These are phyloP conservation scores for Telmatochromis sp. DNA, from an alignment of 2,113 vertebrate species.

Conservation along the genomic window DNA sequence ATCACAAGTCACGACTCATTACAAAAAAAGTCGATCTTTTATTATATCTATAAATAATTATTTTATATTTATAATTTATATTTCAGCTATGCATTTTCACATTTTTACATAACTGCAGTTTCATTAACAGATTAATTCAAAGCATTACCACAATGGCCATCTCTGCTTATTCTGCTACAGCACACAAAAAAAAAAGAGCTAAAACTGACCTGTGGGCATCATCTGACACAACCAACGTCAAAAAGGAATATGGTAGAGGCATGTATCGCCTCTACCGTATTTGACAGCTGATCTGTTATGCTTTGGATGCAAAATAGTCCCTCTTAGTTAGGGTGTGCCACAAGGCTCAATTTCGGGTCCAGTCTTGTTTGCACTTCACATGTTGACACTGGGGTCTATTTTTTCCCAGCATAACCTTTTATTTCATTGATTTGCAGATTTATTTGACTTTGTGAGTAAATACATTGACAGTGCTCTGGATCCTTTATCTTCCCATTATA, in stretches of 20 bases:
- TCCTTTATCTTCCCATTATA: not conserved
- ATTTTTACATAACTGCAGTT: not conserved
- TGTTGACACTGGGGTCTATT: not conserved
- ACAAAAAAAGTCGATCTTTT: not conserved
- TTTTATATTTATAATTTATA: not conserved
- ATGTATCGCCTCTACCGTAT: rapidly evolving
- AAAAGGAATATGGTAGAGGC: rapidly evolving
- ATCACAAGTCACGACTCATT: not conserved
- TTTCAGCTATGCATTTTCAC: not conserved
- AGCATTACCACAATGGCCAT: not conserved
- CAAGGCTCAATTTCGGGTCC: not conserved
- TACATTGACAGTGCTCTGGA: not conserved
- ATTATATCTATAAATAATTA: not conserved
- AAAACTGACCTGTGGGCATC: not conserved
- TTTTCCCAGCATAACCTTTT: not conserved
- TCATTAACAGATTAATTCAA: not conserved
- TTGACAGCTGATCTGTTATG: not conserved
- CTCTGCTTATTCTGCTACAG: not conserved
- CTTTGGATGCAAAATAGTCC: not conserved
- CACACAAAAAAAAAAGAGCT: not conserved
- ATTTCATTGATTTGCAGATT: not conserved
- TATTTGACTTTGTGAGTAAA: not conserved
- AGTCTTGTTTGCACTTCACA: not conserved
- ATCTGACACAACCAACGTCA: not conserved
- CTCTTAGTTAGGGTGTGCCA: not conserved